Evolutionary conservation across 2,797 vertebrate species (phyloP).

Genomic region (Argentina silus): DNA sequence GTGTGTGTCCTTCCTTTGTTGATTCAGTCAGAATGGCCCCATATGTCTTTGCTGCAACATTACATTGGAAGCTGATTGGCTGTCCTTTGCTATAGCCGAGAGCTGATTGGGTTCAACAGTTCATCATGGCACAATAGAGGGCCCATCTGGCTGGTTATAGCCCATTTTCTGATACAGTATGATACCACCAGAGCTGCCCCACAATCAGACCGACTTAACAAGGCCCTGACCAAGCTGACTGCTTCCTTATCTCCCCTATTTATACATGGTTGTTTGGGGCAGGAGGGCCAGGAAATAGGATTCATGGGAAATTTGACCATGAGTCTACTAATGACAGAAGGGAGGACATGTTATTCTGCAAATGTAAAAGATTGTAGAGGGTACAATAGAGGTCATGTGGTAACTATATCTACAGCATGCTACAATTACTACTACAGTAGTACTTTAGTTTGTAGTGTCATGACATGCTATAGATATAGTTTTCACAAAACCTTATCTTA

Average conservation of each 20-base stretch:
- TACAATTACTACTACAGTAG: background rate
- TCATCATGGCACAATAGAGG: conserved; percentile 61
- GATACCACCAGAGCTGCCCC: conserved; percentile 36
- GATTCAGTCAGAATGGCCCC: conserved; percentile 24
- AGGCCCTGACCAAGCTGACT: conserved; percentile 37
- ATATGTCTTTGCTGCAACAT: conserved; percentile 42
- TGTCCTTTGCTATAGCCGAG: conserved; percentile 42
- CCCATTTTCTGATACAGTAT: conserved; percentile 65
- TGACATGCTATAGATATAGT: background rate
- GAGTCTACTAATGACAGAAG: background rate
- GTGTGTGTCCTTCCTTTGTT: background rate
- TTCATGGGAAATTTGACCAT: background rate
- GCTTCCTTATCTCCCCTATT: conserved; percentile 28
- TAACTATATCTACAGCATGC: background rate
- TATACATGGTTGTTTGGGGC: conserved; percentile 9
- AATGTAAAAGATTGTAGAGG: background rate
- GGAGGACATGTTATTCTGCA: background rate
- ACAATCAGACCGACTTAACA: conserved; percentile 53
- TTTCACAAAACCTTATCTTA: too few species aligned
- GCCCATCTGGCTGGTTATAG: conserved; percentile 65
- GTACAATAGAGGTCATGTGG: background rate
- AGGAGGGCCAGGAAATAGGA: background rate
- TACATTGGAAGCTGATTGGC: conserved; percentile 58
- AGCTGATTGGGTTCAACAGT: conserved; percentile 76
- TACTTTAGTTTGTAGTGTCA: background rate